Percentiles rank a stretch among this genome's conserved stretches.
Conservation (phyloP, 2,113 vertebrate species). For the Raphicerus campestris region DNA sequence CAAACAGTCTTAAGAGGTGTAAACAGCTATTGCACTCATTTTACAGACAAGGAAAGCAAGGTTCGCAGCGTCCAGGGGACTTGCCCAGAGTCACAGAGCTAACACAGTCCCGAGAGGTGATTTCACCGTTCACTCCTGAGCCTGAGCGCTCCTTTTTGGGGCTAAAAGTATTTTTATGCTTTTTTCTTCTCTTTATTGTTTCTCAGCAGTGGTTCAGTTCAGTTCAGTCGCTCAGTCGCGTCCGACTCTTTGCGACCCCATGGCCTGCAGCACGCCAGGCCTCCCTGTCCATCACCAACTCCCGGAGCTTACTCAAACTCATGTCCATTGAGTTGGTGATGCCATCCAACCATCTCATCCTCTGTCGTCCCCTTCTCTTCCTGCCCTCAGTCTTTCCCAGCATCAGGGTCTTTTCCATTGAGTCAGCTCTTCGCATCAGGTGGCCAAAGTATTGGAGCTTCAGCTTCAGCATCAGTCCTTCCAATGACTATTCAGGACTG, state of each 20-base stretch:
- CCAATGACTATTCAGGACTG: not conserved
- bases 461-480: not conserved
- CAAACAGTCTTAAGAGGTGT: accelerated
- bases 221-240: not conserved
- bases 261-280: not conserved
- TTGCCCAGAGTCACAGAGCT: accelerated
- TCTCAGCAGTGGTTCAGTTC: not conserved
- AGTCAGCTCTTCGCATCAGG: not conserved
- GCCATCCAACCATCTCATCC: not conserved
- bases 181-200: not conserved
- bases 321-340: not conserved
- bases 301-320: not conserved
- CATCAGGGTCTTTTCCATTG: not conserved
- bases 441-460: not conserved
- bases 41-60: accelerated
- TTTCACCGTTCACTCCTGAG: not conserved
- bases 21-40: accelerated
- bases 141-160: not conserved
- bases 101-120: accelerated
- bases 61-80: accelerated
- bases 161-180: not conserved
- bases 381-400: not conserved
- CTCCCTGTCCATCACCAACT: not conserved
- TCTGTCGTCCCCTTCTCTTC: not conserved
- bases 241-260: not conserved